Conservation (phyloP, 2,888 invertebrate species). For the Acanthopleura granulata region DNA sequence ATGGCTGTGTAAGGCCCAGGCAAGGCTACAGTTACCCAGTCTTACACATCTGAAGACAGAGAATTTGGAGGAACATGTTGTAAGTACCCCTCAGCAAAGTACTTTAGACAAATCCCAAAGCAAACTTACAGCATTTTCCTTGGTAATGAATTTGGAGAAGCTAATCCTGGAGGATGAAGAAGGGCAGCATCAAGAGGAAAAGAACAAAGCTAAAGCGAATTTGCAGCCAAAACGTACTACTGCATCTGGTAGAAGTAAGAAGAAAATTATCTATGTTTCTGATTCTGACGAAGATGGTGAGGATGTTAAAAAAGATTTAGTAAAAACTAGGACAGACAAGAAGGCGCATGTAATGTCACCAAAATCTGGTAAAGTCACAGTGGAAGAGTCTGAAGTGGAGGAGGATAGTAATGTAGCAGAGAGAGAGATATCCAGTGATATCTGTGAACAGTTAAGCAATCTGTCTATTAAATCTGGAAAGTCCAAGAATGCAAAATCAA, state of each 20-base stretch:
- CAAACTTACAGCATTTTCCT: no score
- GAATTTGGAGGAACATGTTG: constrained; percentile 18
- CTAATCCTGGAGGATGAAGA: not conserved
- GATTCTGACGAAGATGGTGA: not conserved
- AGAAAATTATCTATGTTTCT: constrained; percentile 12
- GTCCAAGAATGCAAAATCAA: not conserved
- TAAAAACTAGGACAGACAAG: constrained; percentile 14
- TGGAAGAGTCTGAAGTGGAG: not conserved
- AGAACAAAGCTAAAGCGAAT: not conserved
- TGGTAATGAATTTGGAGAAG: no score
- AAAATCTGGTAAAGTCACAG: no score
- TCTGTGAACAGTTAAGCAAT: constrained; percentile 9
- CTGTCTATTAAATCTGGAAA: not conserved
- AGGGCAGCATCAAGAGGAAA: no score
- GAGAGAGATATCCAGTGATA: constrained; percentile 31
- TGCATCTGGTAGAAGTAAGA: no score
- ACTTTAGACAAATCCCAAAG: no score
- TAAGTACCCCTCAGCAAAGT: no score
- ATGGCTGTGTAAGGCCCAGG: constrained; percentile 13
- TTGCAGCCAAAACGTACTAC: not conserved
- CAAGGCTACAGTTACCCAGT: constrained; percentile 25
- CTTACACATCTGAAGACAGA: constrained; percentile 22
- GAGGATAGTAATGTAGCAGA: no score
- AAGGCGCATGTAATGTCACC: not conserved
- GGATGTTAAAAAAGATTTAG: not conserved